Conservation (phyloP, 2,888 invertebrate genomes). For the Pseudoips prasinana region DNA sequence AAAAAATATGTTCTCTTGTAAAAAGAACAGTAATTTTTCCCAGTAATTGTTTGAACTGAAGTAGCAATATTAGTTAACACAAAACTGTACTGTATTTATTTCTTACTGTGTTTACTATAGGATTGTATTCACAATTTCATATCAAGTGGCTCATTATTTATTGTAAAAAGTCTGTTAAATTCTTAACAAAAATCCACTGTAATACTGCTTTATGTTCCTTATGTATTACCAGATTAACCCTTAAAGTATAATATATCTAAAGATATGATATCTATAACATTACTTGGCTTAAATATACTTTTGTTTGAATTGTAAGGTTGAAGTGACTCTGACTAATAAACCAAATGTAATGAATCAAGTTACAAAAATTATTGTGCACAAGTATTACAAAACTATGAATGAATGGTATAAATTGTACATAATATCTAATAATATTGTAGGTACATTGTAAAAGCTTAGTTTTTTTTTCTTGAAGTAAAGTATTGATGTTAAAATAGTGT, state of each 20-base stretch:
- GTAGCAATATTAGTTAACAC: conserved; percentile 7
- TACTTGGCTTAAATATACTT: conserved; percentile 6
- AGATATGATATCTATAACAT: too few species aligned
- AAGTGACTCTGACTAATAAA: conserved; percentile 14
- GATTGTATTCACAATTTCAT: too few species aligned
- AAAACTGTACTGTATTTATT: neutral
- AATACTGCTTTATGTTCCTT: too few species aligned
- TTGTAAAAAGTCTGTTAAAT: too few species aligned
- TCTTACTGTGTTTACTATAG: neutral
- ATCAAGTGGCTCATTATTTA: too few species aligned
- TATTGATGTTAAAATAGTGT: conserved; percentile 54
- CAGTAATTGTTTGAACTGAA: conserved; percentile 6
- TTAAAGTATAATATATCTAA: too few species aligned
- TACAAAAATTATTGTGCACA: conserved; percentile 24
- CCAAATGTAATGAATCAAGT: conserved; percentile 13
- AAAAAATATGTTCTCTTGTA: too few species aligned
- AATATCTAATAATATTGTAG: conserved; percentile 39
- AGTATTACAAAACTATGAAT: conserved; percentile 35
- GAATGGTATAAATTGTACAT: conserved; percentile 41
- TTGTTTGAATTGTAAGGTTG: conserved; percentile 16
- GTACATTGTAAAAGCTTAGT: conserved; percentile 66
- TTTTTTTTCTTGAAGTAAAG: conserved; percentile 69
- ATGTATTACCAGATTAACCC: too few species aligned
- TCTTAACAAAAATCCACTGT: too few species aligned
- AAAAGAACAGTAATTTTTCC: too few species aligned